A percentile compares a stretch with the other conserved stretches of the same genome.
Evolutionary conservation across 2,797 vertebrate species (phyloP).

Genomic region (Microcaecilia unicolor): DNA sequence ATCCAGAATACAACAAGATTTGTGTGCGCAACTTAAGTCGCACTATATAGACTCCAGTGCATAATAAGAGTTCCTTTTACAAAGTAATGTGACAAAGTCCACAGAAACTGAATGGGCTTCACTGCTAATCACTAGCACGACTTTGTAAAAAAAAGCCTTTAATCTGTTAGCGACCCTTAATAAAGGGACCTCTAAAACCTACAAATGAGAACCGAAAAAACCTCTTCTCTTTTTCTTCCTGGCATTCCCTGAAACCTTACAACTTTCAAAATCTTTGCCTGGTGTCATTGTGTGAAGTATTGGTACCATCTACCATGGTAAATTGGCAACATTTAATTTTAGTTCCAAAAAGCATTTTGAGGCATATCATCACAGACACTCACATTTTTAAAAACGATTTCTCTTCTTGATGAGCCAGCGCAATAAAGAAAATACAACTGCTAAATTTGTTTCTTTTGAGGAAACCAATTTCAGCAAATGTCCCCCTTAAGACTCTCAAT

Average conservation of each 20-base stretch:
- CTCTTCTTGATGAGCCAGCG: constrained; percentile 36
- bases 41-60: too few species aligned
- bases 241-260: constrained; percentile 43
- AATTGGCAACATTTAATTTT: constrained; percentile 55
- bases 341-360: constrained; percentile 31
- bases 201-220: constrained; percentile 36
- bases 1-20: too few species aligned
- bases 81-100: too few species aligned
- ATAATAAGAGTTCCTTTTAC: too few species aligned
- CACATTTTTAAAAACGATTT: too few species aligned
- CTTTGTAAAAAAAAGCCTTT: too few species aligned
- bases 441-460: constrained; percentile 32
- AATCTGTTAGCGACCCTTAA: too few species aligned
- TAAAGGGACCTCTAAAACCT: too few species aligned
- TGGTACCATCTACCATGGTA: constrained; percentile 40
- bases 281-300: constrained; percentile 39
- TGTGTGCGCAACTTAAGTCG: too few species aligned
- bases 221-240: constrained; percentile 17
- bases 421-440: constrained; percentile 33
- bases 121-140: too few species aligned
- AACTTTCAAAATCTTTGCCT: constrained; percentile 35
- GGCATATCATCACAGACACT: constrained; percentile 35
- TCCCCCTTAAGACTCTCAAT: constrained; percentile 43
- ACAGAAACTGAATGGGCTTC: too few species aligned
- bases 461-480: constrained; percentile 29